Base-by-base conservation (phyloP, 2,888 invertebrate genomes). In the Leptopilina drosophilae region DNA sequence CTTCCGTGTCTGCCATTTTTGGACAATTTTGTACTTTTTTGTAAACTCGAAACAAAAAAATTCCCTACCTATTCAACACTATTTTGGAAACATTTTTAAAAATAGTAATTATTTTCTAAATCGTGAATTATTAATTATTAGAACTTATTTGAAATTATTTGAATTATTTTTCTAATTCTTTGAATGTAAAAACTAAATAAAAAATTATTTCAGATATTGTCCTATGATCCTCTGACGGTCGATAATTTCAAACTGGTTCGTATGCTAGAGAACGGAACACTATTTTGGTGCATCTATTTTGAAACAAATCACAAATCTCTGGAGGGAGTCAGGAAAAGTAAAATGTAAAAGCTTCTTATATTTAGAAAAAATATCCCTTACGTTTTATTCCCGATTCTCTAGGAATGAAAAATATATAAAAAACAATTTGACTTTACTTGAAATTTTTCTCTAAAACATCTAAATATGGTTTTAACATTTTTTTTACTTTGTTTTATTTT, bases 1-100 rank as follows among this genome's bases (percentile, higher is more conserved):
- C 88, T 12, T 87, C 88, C 15, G 81, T 82, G 2, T 89, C 81
- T 56, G 82, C 77, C 85, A 86, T 87, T 66, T 82, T 80, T 49
- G 40, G 64, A 56, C 46, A 81, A 42, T 77, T 67, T 64, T 42
- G 4, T 9, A 15, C 9, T 40, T 7, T 7, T 7, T 42, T 42
- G 42, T 40, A 65, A 5, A 20, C 40, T 65, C 11, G 12, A 4
- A 5, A 42, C 42, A 1, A 8, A 65, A 40, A 65, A 40, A 42
- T 42, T 7, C 40, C 8, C 42, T 42, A 42, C 7, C 8, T 14
- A 49, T 2, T 49, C 4, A 49, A 49, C 49, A 49, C 11, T 11
- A 9, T 49, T 49, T 49, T 49, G 3, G 12, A 49, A 49, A 49
- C 9, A 49, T 49, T 42, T 42, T 8, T 42, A 3, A 42, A 42